Evolutionary conservation across 92 coral and sea anemone genomes (phyloP), one percentile per base, ranked within the genome.

Genomic region (Pocillopora grandis): DNA sequence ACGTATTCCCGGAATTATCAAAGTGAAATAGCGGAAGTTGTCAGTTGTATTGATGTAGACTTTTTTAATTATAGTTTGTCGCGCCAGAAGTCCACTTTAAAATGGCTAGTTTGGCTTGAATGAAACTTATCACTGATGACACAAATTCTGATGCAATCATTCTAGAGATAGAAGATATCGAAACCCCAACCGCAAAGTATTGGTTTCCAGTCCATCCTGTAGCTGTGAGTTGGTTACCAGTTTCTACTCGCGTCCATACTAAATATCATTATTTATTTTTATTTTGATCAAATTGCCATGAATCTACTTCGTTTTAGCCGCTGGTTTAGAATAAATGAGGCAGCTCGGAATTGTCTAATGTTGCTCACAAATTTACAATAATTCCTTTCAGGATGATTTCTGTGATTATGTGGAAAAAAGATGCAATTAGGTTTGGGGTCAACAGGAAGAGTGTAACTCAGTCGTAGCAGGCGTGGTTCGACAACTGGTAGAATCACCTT

Each of bases 321-420:
- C 4, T 42, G 49, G 49, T 42, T 42, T 42, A 42, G 23, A 42
- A 42, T 42, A 2, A 42, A 42, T 42, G 49, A 2, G 49, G 66
- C 14, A 1, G 8, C 20, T 15, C 20, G 5, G n/a, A 16, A 20
- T 2, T 18, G 23, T 63, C 23, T 4, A 33, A 18, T 72, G 7
- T 21, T 59, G 11, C 42, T 9, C 10, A 37, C 12, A 13, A 5
- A 36, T 12, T 33, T 21, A 31, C 19, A 2, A 27, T 7, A 42
- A 0, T 35, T 21, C 35, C 15, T 59, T 81, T 17, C 62, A 81
- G 85, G 62, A 71, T 19, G 78, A 81, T 17, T 81, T 81, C 71
- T 81, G 77, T 71, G 1, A 81, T 71, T 60, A 42, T 35, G 85
- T 81, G 65, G 27, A 62, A 3, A 48, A 62, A 21, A 58, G 85